A percentile compares a stretch with the other conserved stretches of the same genome.
These are phyloP conservation scores for Acleris literana DNA, from an alignment of 2,888 invertebrate genomes.

Conservation along the genomic window DNA sequence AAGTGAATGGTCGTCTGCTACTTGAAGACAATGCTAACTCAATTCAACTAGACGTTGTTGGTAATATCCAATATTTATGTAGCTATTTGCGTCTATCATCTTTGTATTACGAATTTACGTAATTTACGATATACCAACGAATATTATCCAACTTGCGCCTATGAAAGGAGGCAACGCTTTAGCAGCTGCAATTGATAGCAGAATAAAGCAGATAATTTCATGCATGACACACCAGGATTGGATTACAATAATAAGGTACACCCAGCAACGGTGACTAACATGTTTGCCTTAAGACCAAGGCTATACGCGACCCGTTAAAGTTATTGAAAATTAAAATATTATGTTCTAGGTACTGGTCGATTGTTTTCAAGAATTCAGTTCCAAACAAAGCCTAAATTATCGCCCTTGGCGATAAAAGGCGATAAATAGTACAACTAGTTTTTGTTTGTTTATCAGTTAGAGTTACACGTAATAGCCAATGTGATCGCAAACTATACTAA, in stretches of 20 bases:
- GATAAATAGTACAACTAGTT: neutral
- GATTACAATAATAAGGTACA: neutral
- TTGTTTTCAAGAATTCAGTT: neutral
- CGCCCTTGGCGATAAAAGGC: neutral
- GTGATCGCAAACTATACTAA: conserved; percentile 1
- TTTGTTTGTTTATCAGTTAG: conserved; percentile 20
- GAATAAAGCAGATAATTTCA: no score
- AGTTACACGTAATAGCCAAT: conserved; percentile 8
- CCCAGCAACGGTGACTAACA: neutral
- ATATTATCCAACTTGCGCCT: no score
- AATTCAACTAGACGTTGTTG: no score
- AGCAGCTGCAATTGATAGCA: no score
- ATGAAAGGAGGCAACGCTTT: no score
- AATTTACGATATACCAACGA: no score
- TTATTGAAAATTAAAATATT: neutral
- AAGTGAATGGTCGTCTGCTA: no score
- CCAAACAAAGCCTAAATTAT: neutral
- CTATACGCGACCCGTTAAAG: neutral
- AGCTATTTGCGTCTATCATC: no score
- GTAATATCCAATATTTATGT: no score
- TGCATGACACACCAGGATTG: neutral
- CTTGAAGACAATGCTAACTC: no score
- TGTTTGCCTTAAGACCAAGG: neutral
- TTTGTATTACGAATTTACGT: no score
- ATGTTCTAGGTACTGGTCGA: neutral